Evolutionary conservation across 1,140 invertebrate species (phyloP).

Genomic region (Grapholita molesta): DNA sequence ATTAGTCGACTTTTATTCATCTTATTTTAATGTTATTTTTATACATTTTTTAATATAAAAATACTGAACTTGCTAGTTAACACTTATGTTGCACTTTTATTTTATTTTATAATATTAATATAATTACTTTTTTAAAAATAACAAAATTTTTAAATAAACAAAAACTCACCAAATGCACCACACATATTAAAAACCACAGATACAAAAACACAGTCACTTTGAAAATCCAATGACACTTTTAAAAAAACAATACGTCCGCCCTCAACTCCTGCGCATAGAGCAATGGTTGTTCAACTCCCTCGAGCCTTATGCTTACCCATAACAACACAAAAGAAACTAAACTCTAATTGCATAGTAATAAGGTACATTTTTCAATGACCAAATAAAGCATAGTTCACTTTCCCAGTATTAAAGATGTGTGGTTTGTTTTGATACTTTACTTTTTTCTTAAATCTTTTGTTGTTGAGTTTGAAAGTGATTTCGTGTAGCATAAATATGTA

Average conservation of each 20-base stretch:
- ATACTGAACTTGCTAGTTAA: no score
- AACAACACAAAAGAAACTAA: background rate
- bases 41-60: no score
- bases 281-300: slow-evolving; percentile 26
- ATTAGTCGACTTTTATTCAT: no score
- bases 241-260: slow-evolving; percentile 21
- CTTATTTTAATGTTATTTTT: no score
- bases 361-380: background rate
- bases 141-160: background rate
- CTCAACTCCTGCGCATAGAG: background rate
- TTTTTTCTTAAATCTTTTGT: background rate
- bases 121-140: no score
- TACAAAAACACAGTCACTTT: background rate
- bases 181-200: background rate
- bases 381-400: slow-evolving; percentile 4
- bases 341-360: background rate
- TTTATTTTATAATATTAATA: no score
- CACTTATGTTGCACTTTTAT: no score
- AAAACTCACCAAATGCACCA: background rate
- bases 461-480: background rate
- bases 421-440: slow-evolving; percentile 9
- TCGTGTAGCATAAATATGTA: no score
- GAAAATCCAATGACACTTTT: background rate
- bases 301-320: slow-evolving; percentile 6
- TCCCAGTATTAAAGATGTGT: background rate